A percentile compares a stretch with the other conserved stretches of the same genome.
phyloP scores from a whole-genome alignment of 1,140 invertebrate species.

The Nymphalis io region DNA sequence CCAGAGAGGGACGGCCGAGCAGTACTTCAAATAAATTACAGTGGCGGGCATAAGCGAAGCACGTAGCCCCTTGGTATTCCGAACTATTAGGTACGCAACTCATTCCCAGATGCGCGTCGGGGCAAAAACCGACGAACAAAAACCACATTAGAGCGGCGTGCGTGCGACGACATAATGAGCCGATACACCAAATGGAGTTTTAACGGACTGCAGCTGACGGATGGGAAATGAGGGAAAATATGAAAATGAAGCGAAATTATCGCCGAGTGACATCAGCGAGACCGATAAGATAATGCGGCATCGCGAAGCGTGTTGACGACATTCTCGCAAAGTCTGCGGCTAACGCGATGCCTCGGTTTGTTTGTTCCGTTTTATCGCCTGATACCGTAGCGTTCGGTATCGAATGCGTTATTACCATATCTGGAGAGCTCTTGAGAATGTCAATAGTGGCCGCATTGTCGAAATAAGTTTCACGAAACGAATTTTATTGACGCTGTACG shows the following conservation, averaged over 20 bases:
- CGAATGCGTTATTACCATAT: slow-evolving; percentile 29
- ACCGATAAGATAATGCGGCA: slow-evolving; percentile 34
- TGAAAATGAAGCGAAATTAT: slow-evolving; percentile 38
- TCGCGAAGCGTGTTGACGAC: slow-evolving; percentile 12
- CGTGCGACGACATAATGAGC: slow-evolving; percentile 30
- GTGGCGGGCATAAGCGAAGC: slow-evolving; percentile 39
- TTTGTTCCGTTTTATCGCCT: slow-evolving; percentile 22
- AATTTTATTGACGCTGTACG: slow-evolving; percentile 23
- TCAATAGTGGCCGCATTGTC: slow-evolving; percentile 22
- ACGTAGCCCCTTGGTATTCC: slow-evolving; percentile 43
- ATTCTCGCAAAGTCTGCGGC: slow-evolving; percentile 6
- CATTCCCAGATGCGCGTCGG: slow-evolving; percentile 42
- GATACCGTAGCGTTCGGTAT: slow-evolving; percentile 7
- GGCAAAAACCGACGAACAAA: slow-evolving; percentile 47
- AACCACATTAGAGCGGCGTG: slow-evolving; percentile 43
- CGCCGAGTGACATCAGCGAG: slow-evolving; percentile 1
- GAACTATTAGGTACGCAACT: slow-evolving; percentile 48
- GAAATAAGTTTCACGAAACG: slow-evolving; percentile 21
- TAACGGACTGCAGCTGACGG: slow-evolving; percentile 46
- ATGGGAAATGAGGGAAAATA: slow-evolving; percentile 44
- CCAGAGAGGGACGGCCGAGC: slow-evolving; percentile 34
- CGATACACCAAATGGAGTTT: slow-evolving; percentile 38
- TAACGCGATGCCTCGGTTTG: slow-evolving; percentile 10
- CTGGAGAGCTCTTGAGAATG: slow-evolving; percentile 25
- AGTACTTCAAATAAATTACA: slow-evolving; percentile 38